Evolutionary conservation across 2,888 invertebrate species (phyloP).

Genomic region (Brachyopa scutellaris): DNA sequence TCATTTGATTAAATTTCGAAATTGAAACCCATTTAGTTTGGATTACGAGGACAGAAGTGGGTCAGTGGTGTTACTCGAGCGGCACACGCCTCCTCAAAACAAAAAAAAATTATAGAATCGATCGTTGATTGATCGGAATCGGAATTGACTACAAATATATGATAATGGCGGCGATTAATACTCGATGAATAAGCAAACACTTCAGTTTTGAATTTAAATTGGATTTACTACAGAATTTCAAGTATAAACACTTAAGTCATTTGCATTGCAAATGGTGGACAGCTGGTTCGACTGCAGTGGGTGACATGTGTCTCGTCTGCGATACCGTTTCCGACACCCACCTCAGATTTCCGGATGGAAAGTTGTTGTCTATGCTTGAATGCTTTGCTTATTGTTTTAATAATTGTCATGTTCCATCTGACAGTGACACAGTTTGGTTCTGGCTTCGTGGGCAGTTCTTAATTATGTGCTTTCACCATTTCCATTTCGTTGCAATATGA

Average conservation of each 20-base stretch:
- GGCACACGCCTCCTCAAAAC: conserved; percentile 36
- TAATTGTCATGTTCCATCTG: no score
- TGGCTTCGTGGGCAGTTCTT: no score
- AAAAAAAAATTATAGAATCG: conserved; percentile 14
- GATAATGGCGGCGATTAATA: conserved; percentile 22
- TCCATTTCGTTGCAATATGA: no score
- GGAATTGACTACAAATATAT: not conserved
- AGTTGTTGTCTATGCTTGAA: no score
- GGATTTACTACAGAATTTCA: conserved; percentile 1
- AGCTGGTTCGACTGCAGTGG: no score
- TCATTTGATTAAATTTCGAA: conserved; percentile 62
- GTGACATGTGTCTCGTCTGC: no score
- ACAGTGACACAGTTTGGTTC: no score
- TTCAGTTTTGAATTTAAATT: no score
- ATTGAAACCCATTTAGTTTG: conserved; percentile 41
- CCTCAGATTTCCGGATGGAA: conserved; percentile 10
- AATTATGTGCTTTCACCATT: no score
- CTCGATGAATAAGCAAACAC: no score
- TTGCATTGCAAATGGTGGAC: no score
- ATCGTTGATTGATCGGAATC: conserved; percentile 35
- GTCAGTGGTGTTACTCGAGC: conserved; percentile 40
- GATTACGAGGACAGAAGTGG: conserved; percentile 36
- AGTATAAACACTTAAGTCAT: not conserved
- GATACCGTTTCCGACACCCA: conserved; percentile 10
- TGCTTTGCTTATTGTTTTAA: no score